Conservation (phyloP, 2,888 invertebrate species). For the Polia nebulosa region DNA sequence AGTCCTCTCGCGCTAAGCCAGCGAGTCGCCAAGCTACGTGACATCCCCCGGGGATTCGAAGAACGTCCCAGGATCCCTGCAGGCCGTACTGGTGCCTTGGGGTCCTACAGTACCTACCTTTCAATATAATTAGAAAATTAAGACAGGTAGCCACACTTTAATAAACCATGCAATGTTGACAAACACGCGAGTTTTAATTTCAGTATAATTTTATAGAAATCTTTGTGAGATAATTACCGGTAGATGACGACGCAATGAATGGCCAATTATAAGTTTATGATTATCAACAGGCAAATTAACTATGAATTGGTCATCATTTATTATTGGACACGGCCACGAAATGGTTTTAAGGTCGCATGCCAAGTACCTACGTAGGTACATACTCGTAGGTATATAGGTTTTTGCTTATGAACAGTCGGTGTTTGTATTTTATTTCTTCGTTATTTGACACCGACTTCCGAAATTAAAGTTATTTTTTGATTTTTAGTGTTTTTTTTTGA, state of each 20-base stretch:
- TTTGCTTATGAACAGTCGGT: neutral
- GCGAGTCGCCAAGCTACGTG: no score
- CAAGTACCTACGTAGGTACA: neutral
- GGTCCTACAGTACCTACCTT: no score
- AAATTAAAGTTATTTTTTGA: no score
- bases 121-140: slow-evolving; percentile 12
- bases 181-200: slow-evolving; percentile 40
- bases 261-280: slow-evolving; percentile 34
- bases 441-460: no score
- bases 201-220: slow-evolving; percentile 50
- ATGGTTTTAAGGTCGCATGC: slow-evolving; percentile 37
- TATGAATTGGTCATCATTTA: slow-evolving; percentile 27
- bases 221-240: slow-evolving; percentile 38
- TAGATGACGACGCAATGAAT: slow-evolving; percentile 13
- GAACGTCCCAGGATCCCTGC: no score
- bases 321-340: slow-evolving; percentile 46
- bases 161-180: slow-evolving; percentile 24
- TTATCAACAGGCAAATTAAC: slow-evolving; percentile 21
- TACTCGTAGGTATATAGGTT: neutral
- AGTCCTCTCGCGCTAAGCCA: no score
- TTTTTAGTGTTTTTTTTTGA: no score
- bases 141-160: neutral
- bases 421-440: no score
- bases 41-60: no score
- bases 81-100: no score